Evolutionary conservation across 2,888 invertebrate species (phyloP).

Genomic region (Leptothorax acervorum): DNA sequence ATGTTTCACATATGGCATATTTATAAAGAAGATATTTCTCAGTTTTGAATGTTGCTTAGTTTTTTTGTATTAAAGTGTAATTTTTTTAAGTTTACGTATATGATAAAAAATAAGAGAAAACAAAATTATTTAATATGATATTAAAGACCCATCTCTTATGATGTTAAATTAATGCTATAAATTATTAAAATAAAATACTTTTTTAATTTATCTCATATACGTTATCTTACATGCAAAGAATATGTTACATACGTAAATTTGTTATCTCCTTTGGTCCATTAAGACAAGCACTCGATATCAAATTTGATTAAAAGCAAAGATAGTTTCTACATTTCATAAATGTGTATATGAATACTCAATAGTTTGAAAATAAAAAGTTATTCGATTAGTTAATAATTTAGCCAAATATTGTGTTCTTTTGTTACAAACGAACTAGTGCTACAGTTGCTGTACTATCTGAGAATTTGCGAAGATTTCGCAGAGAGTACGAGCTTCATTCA

Average conservation of each 20-base stretch:
- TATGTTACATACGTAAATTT: neutral
- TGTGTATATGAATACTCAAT: neutral
- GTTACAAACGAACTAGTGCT: neutral
- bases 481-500: neutral
- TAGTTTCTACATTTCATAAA: neutral
- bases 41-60: neutral
- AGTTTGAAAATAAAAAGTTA: neutral
- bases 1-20: neutral
- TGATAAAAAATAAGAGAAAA: neutral
- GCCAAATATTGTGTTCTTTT: neutral
- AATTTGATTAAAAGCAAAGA: neutral
- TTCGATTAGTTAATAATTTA: neutral
- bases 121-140: neutral
- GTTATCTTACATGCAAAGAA: neutral
- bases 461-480: constrained; percentile 7
- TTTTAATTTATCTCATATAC: neutral
- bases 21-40: neutral
- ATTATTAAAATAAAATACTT: neutral
- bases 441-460: neutral
- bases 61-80: constrained; percentile 9
- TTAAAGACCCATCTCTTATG: neutral
- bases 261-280: neutral
- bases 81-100: neutral
- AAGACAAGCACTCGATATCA: neutral
- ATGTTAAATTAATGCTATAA: neutral